These are phyloP conservation scores for Trissolcus japonicus DNA, from an alignment of 2,888 invertebrate genomes.

Conservation along the genomic window DNA sequence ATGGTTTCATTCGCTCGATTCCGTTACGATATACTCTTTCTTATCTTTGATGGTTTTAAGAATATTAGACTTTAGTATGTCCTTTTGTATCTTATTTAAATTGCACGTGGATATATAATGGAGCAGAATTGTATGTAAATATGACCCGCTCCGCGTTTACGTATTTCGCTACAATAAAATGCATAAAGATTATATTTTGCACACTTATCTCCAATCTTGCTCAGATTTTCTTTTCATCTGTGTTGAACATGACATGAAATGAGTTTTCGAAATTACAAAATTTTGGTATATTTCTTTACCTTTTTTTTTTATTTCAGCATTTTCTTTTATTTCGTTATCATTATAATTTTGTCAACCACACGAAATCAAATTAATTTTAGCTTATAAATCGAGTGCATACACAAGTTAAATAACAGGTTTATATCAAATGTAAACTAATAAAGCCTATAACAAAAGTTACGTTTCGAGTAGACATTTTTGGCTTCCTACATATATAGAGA, in stretches of 20 bases:
- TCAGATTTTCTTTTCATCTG: slow-evolving; percentile 22
- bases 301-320: too few species aligned
- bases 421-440: too few species aligned
- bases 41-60: background rate
- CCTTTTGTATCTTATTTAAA: slow-evolving; percentile 13
- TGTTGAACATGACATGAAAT: slow-evolving; percentile 4
- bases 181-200: slow-evolving; percentile 21
- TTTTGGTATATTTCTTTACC: too few species aligned
- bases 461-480: too few species aligned
- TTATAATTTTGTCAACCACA: too few species aligned
- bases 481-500: background rate
- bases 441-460: too few species aligned
- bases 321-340: too few species aligned
- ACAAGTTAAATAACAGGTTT: too few species aligned
- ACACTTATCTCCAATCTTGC: slow-evolving; percentile 20
- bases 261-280: too few species aligned
- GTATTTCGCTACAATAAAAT: slow-evolving; percentile 19
- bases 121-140: slow-evolving; percentile 15
- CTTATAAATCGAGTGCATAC: too few species aligned
- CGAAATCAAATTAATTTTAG: too few species aligned
- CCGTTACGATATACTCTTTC: background rate
- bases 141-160: slow-evolving; percentile 9
- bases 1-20: background rate
- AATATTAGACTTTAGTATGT: slow-evolving; percentile 8
- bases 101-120: slow-evolving; percentile 10